Percentiles rank a stretch among this genome's conserved stretches.
phyloP scores from a whole-genome alignment of 2,888 invertebrate species.

The Miltochrista miniata region DNA sequence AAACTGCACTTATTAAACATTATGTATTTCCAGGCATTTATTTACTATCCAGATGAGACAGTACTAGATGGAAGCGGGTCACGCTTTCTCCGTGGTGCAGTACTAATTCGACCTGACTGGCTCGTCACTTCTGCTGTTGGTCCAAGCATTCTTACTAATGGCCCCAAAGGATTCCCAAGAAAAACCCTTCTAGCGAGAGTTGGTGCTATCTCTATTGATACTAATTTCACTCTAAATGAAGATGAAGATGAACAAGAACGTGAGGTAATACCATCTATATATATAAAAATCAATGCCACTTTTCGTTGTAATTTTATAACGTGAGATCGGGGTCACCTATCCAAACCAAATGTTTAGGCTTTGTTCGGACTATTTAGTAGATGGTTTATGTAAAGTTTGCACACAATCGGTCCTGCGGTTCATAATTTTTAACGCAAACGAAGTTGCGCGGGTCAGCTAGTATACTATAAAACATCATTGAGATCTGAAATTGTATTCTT shows the following conservation, averaged over 20 bases:
- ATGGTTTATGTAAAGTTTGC: too few relatives aligned
- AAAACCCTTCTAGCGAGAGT: constrained; percentile 69
- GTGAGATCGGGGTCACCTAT: too few relatives aligned
- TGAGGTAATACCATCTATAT: constrained; percentile 60
- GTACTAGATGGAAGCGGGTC: constrained; percentile 49
- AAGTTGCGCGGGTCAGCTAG: too few relatives aligned
- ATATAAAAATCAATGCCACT: neutral
- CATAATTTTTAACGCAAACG: too few relatives aligned
- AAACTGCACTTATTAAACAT: too few relatives aligned
- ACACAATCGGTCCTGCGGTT: too few relatives aligned
- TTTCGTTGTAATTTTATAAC: too few relatives aligned
- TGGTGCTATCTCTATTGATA: constrained; percentile 63
- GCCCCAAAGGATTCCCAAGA: constrained; percentile 54
- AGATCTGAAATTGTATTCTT: too few relatives aligned
- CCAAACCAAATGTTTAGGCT: too few relatives aligned
- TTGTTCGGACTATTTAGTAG: too few relatives aligned
- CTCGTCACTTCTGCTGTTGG: constrained; percentile 62
- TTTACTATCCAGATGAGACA: constrained; percentile 67
- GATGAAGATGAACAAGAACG: constrained; percentile 76
- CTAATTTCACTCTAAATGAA: constrained; percentile 63
- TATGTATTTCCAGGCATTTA: constrained; percentile 61
- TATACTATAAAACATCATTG: too few relatives aligned
- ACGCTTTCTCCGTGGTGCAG: constrained; percentile 60
- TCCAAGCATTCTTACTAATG: constrained; percentile 34
- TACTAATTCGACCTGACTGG: constrained; percentile 64